Conservation (phyloP, 1,140 invertebrate genomes). For the Prorops nasuta region DNA sequence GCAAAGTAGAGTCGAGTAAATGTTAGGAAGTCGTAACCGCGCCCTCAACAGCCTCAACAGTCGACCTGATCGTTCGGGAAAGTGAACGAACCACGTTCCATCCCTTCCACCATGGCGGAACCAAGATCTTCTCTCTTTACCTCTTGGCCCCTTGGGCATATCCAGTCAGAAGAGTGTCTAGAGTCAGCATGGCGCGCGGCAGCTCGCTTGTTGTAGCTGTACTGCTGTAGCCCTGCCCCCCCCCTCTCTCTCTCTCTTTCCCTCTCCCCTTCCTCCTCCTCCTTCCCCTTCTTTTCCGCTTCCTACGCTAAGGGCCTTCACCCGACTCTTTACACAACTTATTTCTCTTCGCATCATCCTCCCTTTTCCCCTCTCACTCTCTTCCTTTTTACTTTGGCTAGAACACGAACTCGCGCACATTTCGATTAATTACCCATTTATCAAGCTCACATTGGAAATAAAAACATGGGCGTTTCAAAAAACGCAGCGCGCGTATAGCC, state of each 20-base stretch:
- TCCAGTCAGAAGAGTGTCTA: too few species aligned
- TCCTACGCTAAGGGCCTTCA: not conserved
- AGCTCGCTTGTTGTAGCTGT: too few species aligned
- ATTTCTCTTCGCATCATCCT: not conserved
- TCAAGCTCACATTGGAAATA: too few species aligned
- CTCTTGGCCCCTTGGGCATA: conserved; percentile 4
- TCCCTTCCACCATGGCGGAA: conserved; percentile 47
- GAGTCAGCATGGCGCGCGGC: too few species aligned
- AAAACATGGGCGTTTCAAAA: not conserved
- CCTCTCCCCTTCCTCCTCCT: not conserved
- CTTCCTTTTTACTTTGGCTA: not conserved
- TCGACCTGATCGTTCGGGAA: conserved; percentile 46
- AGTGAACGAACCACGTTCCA: conserved; percentile 57
- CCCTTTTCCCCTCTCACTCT: not conserved
- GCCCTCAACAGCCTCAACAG: conserved; percentile 48
- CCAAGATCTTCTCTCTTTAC: conserved; percentile 36
- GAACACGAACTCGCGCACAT: not conserved
- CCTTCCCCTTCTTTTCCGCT: conserved; percentile 7
- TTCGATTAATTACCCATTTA: too few species aligned
- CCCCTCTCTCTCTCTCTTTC: conserved; percentile 4
- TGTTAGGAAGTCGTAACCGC: conserved; percentile 49
- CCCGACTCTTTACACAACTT: not conserved
- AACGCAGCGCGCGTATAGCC: not conserved
- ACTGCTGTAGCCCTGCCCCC: conserved; percentile 9
- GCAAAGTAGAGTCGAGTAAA: too few species aligned